Conservation (phyloP, 1,140 invertebrate species). For the Aradophagus sp. region DNA sequence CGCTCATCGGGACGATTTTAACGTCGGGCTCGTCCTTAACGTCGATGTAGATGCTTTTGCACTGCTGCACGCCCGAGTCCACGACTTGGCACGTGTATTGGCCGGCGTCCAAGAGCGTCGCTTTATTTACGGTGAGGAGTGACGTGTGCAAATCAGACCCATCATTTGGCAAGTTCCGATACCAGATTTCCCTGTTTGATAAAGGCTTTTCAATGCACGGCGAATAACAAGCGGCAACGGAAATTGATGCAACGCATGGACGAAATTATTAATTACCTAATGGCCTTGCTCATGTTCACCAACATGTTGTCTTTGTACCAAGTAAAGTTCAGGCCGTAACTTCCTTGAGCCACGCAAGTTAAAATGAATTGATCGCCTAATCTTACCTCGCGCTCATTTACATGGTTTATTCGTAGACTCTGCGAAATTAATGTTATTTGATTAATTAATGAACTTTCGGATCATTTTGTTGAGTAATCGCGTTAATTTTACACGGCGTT, state of each 20-base stretch:
- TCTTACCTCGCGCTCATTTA: constrained; percentile 77
- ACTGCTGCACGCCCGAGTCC: constrained; percentile 84
- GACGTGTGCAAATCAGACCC: constrained; percentile 81
- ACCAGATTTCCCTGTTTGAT: constrained; percentile 71
- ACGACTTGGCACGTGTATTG: constrained; percentile 83
- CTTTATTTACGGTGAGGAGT: constrained; percentile 80
- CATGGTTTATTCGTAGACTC: constrained; percentile 68
- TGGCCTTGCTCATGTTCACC: constrained; percentile 82
- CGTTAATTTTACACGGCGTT: constrained; percentile 29
- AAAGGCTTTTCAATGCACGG: constrained; percentile 27
- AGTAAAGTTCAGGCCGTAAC: constrained; percentile 81
- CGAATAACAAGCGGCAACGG: constrained; percentile 6
- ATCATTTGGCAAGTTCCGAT: constrained; percentile 75
- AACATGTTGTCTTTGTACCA: constrained; percentile 88
- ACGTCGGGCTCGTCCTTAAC: constrained; percentile 81
- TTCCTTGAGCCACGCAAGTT: constrained; percentile 84
- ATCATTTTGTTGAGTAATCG: constrained; percentile 49
- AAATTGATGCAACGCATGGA: constrained; percentile 30
- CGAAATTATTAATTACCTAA: constrained; percentile 76
- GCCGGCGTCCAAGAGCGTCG: constrained; percentile 81
- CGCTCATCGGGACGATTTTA: constrained; percentile 82
- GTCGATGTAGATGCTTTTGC: constrained; percentile 80
- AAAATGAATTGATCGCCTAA: constrained; percentile 84
- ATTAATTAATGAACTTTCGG: constrained; percentile 49
- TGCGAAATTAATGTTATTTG: constrained; percentile 58